Evolutionary conservation across 2,888 invertebrate genomes (phyloP).

Genomic region (Sepioteuthis lessoniana): DNA sequence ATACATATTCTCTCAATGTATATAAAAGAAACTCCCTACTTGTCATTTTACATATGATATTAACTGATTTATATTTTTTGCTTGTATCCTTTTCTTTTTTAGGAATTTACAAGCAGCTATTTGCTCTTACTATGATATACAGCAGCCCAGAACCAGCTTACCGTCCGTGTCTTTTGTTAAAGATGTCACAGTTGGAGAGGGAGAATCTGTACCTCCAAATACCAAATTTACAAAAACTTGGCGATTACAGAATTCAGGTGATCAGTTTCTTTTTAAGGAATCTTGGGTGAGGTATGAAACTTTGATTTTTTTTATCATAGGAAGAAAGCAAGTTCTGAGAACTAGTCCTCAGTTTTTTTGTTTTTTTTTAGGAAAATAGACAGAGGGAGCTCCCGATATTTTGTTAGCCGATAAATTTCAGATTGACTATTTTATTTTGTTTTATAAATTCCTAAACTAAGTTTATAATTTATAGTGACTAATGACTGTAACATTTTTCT

Average conservation of each 20-base stretch:
- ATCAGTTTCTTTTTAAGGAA: not conserved
- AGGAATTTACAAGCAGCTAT: conserved; percentile 98
- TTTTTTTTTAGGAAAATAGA: not conserved
- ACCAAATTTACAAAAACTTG: conserved; percentile 90
- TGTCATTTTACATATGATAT: not conserved
- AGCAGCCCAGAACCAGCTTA: conserved; percentile 77
- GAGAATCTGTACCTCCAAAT: conserved; percentile 83
- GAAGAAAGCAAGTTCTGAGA: not conserved
- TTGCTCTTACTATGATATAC: conserved; percentile 94
- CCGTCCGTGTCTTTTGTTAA: conserved; percentile 83
- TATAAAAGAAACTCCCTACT: not conserved
- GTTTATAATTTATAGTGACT: too few relatives aligned
- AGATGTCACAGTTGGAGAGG: conserved; percentile 86
- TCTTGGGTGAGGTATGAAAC: not conserved
- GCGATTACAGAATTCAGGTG: conserved; percentile 90
- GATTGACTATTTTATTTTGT: too few relatives aligned
- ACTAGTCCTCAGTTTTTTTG: not conserved
- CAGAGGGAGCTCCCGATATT: too few relatives aligned
- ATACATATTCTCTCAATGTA: not conserved
- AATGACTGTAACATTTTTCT: too few relatives aligned
- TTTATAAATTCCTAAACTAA: too few relatives aligned
- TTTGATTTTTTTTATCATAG: not conserved
- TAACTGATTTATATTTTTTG: not conserved
- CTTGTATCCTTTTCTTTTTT: conserved; percentile 58
- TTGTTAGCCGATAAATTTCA: too few relatives aligned